Percentiles rank a stretch among this genome's conserved stretches.
These are phyloP conservation scores for Pseudopodoces humilis DNA, from an alignment of 2,113 vertebrate species.

Conservation along the genomic window DNA sequence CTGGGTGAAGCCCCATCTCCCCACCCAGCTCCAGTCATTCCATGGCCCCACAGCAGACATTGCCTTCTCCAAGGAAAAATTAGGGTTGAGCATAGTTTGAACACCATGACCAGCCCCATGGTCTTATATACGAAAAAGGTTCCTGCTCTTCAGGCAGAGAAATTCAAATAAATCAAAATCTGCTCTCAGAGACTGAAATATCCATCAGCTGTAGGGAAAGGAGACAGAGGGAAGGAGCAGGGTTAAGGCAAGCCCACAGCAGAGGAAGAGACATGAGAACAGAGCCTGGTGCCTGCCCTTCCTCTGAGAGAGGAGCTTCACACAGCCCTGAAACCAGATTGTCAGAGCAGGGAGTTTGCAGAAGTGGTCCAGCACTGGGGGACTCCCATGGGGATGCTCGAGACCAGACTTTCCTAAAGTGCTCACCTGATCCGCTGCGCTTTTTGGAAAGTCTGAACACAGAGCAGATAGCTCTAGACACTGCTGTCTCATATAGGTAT, in stretches of 20 bases:
- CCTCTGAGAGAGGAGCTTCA: background rate
- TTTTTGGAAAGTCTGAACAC: conserved; percentile 49
- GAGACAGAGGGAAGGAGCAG: background rate
- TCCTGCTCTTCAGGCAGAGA: background rate
- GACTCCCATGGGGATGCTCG: background rate
- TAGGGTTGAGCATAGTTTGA: rapidly evolving
- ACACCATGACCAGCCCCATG: background rate
- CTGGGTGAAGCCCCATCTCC: background rate
- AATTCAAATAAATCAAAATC: background rate
- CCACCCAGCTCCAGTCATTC: background rate
- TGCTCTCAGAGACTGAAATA: background rate
- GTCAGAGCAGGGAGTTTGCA: background rate
- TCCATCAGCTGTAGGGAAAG: background rate
- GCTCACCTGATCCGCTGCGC: background rate
- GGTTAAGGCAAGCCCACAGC: background rate
- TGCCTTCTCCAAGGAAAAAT: background rate
- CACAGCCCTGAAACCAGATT: background rate
- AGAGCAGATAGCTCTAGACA: background rate
- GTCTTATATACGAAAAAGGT: rapidly evolving
- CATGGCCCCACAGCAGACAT: background rate
- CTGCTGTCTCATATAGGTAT: conserved; percentile 25
- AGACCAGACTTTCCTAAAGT: conserved; percentile 44
- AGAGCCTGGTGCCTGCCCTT: background rate
- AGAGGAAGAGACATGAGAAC: background rate
- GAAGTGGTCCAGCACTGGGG: background rate